Percentiles rank a stretch among this genome's conserved stretches.
phyloP scores from a whole-genome alignment of 1,140 invertebrate species.

The Halyomorpha halys region DNA sequence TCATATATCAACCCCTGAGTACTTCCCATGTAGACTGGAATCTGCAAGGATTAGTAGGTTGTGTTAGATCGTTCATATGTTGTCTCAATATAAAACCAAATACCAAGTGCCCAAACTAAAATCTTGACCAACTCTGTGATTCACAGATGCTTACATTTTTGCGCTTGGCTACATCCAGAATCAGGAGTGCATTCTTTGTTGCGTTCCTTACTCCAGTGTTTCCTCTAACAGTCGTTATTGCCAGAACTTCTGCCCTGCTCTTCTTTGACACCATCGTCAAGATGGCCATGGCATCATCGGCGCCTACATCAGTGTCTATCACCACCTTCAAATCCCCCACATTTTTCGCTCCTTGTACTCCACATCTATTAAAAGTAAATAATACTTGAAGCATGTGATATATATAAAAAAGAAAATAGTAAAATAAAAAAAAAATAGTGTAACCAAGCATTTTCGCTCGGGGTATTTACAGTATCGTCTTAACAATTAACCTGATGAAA shows the following conservation, averaged over 20 bases:
- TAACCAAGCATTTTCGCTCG: no score
- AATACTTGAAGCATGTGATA: no score
- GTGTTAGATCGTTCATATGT: not conserved
- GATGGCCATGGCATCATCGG: slow-evolving; percentile 52
- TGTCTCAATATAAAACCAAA: not conserved
- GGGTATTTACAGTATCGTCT: no score
- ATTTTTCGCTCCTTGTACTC: no score
- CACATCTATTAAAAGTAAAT: no score
- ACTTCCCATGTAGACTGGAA: not conserved
- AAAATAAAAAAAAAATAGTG: no score
- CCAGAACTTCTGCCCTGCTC: slow-evolving; percentile 40
- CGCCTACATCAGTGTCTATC: slow-evolving; percentile 50
- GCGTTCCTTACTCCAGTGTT: slow-evolving; percentile 50
- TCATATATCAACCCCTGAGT: not conserved
- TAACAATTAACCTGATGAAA: no score
- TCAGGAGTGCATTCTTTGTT: slow-evolving; percentile 46
- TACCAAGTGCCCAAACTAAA: no score
- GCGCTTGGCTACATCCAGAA: slow-evolving; percentile 39
- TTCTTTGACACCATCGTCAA: slow-evolving; percentile 31
- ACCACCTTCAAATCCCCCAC: slow-evolving; percentile 35
- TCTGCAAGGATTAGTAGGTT: not conserved
- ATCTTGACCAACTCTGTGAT: no score
- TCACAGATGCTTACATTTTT: not conserved
- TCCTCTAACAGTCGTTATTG: slow-evolving; percentile 50
- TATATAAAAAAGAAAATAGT: no score